Conservation (phyloP, 2,113 vertebrate genomes). For the Mormyrus iriodes region DNA sequence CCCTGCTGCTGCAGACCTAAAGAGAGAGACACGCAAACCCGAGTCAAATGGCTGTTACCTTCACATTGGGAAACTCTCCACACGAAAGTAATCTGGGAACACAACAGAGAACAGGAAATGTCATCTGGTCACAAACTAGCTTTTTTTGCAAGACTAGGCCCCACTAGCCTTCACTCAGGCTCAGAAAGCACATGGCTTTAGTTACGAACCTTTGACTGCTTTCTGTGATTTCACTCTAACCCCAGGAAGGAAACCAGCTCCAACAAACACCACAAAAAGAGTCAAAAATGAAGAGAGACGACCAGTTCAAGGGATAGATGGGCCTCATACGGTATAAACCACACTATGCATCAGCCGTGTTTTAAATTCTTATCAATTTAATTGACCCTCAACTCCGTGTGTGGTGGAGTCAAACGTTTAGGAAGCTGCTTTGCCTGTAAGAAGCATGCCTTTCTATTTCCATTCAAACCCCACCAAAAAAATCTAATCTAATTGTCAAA, state of each 20-base stretch:
- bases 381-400: not conserved
- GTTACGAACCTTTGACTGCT: conserved; percentile 54
- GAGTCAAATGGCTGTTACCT: conserved; percentile 7
- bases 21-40: conserved; percentile 4
- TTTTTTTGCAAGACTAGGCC: conserved; percentile 40
- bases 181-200: conserved; percentile 50
- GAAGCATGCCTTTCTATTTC: not conserved
- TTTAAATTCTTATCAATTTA: not conserved
- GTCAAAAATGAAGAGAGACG: not conserved
- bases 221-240: conserved; percentile 61
- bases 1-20: conserved; percentile 95
- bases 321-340: not conserved
- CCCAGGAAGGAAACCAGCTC: conserved; percentile 41
- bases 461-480: not conserved
- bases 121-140: conserved; percentile 49
- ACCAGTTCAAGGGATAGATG: not conserved
- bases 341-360: not conserved
- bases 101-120: conserved; percentile 49
- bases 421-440: not conserved
- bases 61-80: not conserved
- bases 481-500: not conserved
- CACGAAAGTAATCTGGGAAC: conserved; percentile 41
- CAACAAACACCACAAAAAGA: not conserved
- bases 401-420: not conserved
- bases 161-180: conserved; percentile 28